Conservation (phyloP, 53 echinoderm and acorn worm genomes). For the Astropecten irregularis region DNA sequence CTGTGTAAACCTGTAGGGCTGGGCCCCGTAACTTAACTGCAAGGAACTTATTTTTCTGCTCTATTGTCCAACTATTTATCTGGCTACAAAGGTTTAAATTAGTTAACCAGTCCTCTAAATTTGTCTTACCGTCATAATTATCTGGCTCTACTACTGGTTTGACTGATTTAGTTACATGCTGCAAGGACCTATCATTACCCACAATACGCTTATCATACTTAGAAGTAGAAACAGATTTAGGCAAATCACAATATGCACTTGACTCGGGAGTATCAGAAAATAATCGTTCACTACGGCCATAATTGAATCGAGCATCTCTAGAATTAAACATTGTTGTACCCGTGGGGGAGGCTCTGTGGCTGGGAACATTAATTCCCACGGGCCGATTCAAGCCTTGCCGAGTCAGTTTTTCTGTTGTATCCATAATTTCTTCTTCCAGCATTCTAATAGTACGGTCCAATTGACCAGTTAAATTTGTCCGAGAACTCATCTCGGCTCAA, state of each 20-base stretch:
- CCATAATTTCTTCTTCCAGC: background rate
- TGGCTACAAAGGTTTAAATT: conserved; percentile 1
- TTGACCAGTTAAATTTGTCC: background rate
- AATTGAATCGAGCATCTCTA: background rate
- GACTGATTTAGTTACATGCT: background rate
- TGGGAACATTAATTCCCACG: background rate
- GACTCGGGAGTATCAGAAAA: background rate
- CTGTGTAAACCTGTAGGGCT: conserved; percentile 14
- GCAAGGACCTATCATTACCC: background rate
- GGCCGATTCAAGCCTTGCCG: background rate
- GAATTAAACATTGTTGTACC: background rate
- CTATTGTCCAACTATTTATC: background rate
- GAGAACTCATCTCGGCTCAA: conserved; percentile 9
- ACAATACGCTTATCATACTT: too few species aligned
- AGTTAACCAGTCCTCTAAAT: conserved; percentile 1
- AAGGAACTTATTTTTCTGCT: conserved; percentile 17
- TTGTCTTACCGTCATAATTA: conserved; percentile 9
- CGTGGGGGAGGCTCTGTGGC: conserved; percentile 26
- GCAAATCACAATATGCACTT: background rate
- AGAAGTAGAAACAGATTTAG: too few species aligned
- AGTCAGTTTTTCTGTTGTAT: conserved; percentile 1
- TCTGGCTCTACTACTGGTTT: conserved; percentile 6
- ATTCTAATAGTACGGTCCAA: background rate
- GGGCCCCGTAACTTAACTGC: conserved; percentile 12
- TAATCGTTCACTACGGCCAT: background rate